Percentiles rank a stretch among this genome's conserved stretches.
Evolutionary conservation across 2,797 vertebrate genomes (phyloP).

Genomic region (Gadopsis bispinosus): DNA sequence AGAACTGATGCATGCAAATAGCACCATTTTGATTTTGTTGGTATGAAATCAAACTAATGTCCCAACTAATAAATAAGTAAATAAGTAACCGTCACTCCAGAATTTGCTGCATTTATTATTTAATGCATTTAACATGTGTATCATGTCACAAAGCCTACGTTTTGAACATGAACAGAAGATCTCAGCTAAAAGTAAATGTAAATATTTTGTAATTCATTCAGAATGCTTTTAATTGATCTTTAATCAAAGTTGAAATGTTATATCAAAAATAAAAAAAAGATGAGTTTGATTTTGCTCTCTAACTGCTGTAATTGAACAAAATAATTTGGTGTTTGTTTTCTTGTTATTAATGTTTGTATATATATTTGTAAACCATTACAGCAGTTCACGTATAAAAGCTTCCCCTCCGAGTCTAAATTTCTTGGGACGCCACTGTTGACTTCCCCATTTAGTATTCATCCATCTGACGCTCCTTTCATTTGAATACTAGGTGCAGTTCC

Average conservation of each 20-base stretch:
- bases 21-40: too few relatives aligned
- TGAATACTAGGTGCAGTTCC: constrained; percentile 74
- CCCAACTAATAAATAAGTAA: neutral
- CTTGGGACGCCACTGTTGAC: constrained; percentile 50
- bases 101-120: neutral
- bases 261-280: neutral
- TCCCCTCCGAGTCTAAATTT: constrained; percentile 47
- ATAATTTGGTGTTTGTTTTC: constrained; percentile 53
- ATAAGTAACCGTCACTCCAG: neutral
- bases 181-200: neutral
- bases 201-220: neutral
- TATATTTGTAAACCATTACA: constrained; percentile 54
- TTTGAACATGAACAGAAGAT: neutral
- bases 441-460: constrained; percentile 62
- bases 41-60: too few relatives aligned
- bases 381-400: constrained; percentile 30
- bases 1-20: too few relatives aligned
- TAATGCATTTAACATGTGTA: neutral
- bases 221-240: neutral
- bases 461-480: constrained; percentile 70
- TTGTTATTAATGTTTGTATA: constrained; percentile 45
- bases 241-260: neutral
- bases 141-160: neutral
- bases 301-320: constrained; percentile 34
- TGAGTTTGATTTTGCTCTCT: constrained; percentile 12